Percentiles rank a stretch among this genome's conserved stretches.
Conservation (phyloP, 2,888 invertebrate species). For the Eristalinus sepulchralis region DNA sequence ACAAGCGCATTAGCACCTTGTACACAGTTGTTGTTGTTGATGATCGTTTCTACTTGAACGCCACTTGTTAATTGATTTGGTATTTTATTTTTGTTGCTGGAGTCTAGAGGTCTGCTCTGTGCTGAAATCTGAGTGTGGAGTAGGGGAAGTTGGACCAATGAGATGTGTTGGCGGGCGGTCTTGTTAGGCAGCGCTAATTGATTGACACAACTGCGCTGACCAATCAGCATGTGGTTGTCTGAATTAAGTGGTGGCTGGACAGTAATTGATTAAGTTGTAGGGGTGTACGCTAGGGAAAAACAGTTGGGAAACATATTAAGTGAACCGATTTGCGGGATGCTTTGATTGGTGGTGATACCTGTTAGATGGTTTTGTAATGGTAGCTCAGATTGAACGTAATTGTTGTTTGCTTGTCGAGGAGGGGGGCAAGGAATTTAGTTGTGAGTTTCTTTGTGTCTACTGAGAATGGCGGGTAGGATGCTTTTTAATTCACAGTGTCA, state of each 20-base stretch:
- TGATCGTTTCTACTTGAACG: slow-evolving; percentile 55
- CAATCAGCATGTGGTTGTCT: slow-evolving; percentile 44
- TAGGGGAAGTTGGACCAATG: slow-evolving; percentile 51
- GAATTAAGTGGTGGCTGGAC: slow-evolving; percentile 10
- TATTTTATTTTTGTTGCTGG: slow-evolving; percentile 24
- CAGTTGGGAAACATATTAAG: not conserved
- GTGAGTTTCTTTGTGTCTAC: not conserved
- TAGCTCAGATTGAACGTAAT: not conserved
- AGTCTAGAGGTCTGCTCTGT: slow-evolving; percentile 14
- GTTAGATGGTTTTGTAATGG: not conserved
- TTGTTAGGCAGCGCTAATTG: slow-evolving; percentile 51
- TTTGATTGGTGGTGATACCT: not conserved
- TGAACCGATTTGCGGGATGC: not conserved
- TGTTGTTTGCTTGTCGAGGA: not conserved
- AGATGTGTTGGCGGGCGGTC: slow-evolving; percentile 55
- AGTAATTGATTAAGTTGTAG: slow-evolving; percentile 9
- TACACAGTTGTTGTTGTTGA: slow-evolving; percentile 60
- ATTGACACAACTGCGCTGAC: slow-evolving; percentile 36
- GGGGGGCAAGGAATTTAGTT: not conserved
- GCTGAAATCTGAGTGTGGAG: slow-evolving; percentile 14
- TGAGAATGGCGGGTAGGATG: not conserved
- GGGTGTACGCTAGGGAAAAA: not conserved
- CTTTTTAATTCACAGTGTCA: too few species aligned
- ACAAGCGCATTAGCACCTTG: slow-evolving; percentile 61
- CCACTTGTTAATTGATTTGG: slow-evolving; percentile 61